Percentiles rank a stretch among this genome's conserved stretches.
Evolutionary conservation across 1,140 invertebrate genomes (phyloP).

Genomic region (Drosophila lacertosa): DNA sequence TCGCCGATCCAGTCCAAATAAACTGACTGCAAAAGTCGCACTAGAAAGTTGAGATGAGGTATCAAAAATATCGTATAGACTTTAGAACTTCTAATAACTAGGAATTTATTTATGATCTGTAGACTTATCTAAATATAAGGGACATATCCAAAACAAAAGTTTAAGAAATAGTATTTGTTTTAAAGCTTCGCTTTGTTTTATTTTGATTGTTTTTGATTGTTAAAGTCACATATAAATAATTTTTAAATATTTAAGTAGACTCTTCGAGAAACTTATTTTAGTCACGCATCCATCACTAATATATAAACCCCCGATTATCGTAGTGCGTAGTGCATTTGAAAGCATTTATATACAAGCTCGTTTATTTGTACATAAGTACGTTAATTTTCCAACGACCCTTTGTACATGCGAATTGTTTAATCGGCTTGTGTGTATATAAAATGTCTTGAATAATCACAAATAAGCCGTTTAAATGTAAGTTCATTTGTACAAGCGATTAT

Average conservation of each 20-base stretch:
- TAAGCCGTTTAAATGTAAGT: neutral
- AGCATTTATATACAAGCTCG: neutral
- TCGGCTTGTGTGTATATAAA: slow-evolving; percentile 37
- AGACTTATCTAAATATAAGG: no score
- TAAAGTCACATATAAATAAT: no score
- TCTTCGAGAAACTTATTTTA: no score
- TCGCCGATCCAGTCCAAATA: slow-evolving; percentile 6
- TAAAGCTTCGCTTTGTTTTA: no score
- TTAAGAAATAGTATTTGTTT: no score
- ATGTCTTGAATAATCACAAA: neutral
- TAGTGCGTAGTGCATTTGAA: slow-evolving; percentile 3
- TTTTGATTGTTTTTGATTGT: no score
- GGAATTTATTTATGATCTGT: no score
- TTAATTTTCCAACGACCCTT: neutral
- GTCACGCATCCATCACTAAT: slow-evolving; percentile 26
- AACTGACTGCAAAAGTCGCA: slow-evolving; percentile 8
- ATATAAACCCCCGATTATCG: neutral
- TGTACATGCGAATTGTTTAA: slow-evolving; percentile 30
- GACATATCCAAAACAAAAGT: no score
- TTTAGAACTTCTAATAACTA: no score
- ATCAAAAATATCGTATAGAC: slow-evolving; percentile 1
- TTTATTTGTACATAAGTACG: no score
- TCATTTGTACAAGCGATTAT: slow-evolving; percentile 37
- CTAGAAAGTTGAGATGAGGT: neutral
- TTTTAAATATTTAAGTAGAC: no score